These are phyloP conservation scores for Istiophorus platypterus DNA, from an alignment of 2,113 vertebrate genomes.

Conservation along the genomic window DNA sequence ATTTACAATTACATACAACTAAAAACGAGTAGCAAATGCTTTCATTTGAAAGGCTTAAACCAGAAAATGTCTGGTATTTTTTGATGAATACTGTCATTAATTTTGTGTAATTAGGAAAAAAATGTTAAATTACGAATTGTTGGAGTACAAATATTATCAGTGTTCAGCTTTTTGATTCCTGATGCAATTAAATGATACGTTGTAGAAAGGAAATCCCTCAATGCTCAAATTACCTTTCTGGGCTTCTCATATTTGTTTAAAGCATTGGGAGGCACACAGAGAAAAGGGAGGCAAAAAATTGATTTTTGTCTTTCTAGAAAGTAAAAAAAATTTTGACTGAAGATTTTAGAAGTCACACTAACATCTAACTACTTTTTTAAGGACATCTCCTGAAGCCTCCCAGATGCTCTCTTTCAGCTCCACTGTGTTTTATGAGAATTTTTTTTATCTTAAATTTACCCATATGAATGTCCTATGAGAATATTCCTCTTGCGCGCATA, in stretches of 20 bases:
- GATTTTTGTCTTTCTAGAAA: not conserved
- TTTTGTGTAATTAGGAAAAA: not conserved
- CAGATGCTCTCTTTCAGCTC: not conserved
- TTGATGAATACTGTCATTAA: not conserved
- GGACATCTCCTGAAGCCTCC: not conserved
- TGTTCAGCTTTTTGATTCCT: not conserved
- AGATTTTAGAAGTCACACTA: not conserved
- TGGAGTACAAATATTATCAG: not conserved
- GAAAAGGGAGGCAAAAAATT: not conserved
- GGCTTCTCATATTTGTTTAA: not conserved
- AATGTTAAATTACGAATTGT: too few relatives aligned
- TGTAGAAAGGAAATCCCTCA: not conserved
- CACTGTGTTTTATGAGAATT: not conserved
- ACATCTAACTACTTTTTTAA: not conserved
- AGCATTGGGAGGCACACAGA: not conserved
- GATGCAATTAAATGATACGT: not conserved
- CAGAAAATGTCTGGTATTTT: too few relatives aligned
- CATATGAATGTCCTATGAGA: slow-evolving; percentile 95
- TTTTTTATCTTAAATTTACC: slow-evolving; percentile 81
- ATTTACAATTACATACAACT: too few relatives aligned
- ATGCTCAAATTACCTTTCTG: not conserved
- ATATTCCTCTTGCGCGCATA: slow-evolving; percentile 93
- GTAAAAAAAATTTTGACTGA: not conserved
- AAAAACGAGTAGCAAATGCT: too few relatives aligned
- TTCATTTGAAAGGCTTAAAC: too few relatives aligned